Conservation (phyloP, 2,797 vertebrate species). For the Lithobates sylvaticus region DNA sequence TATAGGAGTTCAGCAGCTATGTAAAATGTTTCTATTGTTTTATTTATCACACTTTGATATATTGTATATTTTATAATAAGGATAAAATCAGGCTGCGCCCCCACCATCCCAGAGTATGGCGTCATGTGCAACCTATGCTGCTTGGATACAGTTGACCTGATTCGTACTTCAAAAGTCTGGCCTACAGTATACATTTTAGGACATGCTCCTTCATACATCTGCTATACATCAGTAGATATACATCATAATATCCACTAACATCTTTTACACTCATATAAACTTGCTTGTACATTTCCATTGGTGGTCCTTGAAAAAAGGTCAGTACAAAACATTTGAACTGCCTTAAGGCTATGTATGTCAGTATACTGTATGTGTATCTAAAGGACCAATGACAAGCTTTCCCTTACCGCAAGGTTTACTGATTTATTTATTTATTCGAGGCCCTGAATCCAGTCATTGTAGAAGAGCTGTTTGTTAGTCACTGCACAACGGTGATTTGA, state of each 20-base stretch:
- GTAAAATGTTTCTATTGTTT: too few species aligned
- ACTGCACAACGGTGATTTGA: slow-evolving; percentile 45
- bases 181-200: background rate
- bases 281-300: background rate
- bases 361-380: slow-evolving; percentile 6
- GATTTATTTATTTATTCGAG: slow-evolving; percentile 38
- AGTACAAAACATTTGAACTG: background rate
- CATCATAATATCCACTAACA: too few species aligned
- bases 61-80: too few species aligned
- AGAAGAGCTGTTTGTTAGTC: slow-evolving; percentile 50
- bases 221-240: too few species aligned
- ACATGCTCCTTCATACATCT: background rate
- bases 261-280: too few species aligned
- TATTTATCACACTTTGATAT: too few species aligned
- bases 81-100: too few species aligned
- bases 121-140: too few species aligned
- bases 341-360: background rate
- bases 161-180: background rate
- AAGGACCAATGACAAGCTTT: slow-evolving; percentile 24
- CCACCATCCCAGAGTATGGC: too few species aligned
- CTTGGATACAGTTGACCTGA: too few species aligned
- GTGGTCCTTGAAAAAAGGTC: background rate
- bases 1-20: too few species aligned
- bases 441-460: slow-evolving; percentile 51
- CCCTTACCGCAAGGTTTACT: slow-evolving; percentile 14